A percentile compares a stretch with the other conserved stretches of the same genome.
phyloP scores from a whole-genome alignment of 2,797 vertebrate genomes.

The Acipenser oxyrinchus region DNA sequence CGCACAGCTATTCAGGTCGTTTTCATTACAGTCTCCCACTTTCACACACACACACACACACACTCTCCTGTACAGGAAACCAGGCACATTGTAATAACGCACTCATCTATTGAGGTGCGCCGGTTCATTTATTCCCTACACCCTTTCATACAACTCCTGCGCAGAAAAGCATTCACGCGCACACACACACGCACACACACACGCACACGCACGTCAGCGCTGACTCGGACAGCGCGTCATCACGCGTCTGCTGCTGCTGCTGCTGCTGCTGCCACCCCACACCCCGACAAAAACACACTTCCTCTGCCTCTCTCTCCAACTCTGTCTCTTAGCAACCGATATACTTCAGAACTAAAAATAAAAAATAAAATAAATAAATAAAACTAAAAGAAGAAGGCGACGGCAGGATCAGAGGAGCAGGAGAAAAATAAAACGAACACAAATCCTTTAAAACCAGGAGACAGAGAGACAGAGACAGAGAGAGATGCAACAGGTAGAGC shows the following conservation, averaged over 20 bases:
- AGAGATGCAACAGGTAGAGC: conserved; percentile 51
- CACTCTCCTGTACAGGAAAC: conserved; percentile 2
- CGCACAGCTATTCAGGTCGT: background rate
- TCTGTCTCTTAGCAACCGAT: conserved; percentile 70
- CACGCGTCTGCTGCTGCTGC: conserved; percentile 22
- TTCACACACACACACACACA: no score
- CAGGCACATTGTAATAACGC: background rate
- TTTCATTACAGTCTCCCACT: background rate
- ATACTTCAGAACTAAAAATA: conserved; percentile 75
- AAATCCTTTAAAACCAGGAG: conserved; percentile 61
- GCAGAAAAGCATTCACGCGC: conserved; percentile 23
- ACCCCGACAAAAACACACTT: conserved; percentile 36
- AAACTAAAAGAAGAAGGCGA: conserved; percentile 48
- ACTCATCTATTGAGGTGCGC: no score
- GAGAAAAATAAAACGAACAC: conserved; percentile 66
- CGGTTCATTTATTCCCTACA: no score
- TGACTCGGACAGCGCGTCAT: conserved; percentile 50
- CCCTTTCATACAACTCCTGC: no score
- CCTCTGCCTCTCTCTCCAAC: conserved; percentile 32
- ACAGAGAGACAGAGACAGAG: conserved; percentile 50
- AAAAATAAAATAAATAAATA: conserved; percentile 57
- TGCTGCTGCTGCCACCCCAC: conserved; percentile 18
- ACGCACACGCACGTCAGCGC: conserved; percentile 48
- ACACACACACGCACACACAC: conserved; percentile 21
- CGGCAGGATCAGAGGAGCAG: conserved; percentile 11